Evolutionary conservation across 2,888 invertebrate genomes (phyloP).

Genomic region (Unio delphinus): DNA sequence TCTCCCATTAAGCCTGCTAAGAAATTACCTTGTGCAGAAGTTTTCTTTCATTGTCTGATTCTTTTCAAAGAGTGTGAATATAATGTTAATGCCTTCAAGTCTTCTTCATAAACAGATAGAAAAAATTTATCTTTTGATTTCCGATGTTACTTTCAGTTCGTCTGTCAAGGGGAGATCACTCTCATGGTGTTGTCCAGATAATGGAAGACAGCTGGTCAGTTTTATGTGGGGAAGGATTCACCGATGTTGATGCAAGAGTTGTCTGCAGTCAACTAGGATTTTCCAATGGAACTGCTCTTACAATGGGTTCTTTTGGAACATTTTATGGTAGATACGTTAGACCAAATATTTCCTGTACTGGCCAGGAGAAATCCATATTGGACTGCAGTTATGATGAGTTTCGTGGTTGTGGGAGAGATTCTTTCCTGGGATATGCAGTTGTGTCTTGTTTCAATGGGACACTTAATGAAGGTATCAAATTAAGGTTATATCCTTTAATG

Average conservation of each 20-base stretch:
- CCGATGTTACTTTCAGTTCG: slow-evolving; percentile 23
- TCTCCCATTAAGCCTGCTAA: no score
- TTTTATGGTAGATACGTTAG: slow-evolving; percentile 43
- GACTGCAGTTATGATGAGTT: slow-evolving; percentile 44
- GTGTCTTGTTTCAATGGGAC: slow-evolving; percentile 55
- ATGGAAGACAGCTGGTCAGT: slow-evolving; percentile 45
- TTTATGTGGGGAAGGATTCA: slow-evolving; percentile 55
- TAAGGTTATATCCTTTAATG: not conserved
- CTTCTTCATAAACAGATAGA: no score
- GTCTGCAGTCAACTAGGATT: slow-evolving; percentile 49
- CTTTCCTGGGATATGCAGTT: slow-evolving; percentile 52
- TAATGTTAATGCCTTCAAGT: no score
- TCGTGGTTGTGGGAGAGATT: slow-evolving; percentile 39
- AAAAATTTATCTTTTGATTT: no score
- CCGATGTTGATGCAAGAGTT: slow-evolving; percentile 47
- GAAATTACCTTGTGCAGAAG: no score
- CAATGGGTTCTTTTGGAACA: slow-evolving; percentile 49
- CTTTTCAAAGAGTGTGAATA: no score
- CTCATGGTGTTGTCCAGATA: slow-evolving; percentile 51
- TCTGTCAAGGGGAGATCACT: slow-evolving; percentile 46
- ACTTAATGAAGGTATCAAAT: slow-evolving; percentile 31
- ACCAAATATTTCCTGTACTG: slow-evolving; percentile 48
- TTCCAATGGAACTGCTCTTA: slow-evolving; percentile 42
- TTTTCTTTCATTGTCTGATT: no score
- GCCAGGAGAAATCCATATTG: slow-evolving; percentile 42